Evolutionary conservation across 2,113 vertebrate genomes (phyloP), one percentile per base, ranked within the genome.

Genomic region (Nicator chloris): DNA sequence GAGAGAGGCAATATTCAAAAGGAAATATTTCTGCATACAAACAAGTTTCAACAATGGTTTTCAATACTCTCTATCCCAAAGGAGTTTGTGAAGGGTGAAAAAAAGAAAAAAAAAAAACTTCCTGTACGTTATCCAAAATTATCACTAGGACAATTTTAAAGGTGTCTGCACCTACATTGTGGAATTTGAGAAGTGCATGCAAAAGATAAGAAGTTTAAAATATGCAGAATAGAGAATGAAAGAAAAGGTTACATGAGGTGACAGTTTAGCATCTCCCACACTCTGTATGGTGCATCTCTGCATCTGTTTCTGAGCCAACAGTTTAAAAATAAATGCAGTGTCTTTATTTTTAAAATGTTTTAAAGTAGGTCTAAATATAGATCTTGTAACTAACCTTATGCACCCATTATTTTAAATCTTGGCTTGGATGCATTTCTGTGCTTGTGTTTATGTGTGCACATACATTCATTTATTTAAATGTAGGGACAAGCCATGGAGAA

Each of bases 291-390:
- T 63, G 44, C 66, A 66, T 70, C 47, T 69, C 88, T 56, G 40
- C 56, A 56, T 68, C 78, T 79, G 35, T 44, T 80, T 85, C 77
- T 86, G 76, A 96, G 53, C 47, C 82, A 90, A 57, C 6, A 50
- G 56, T 60, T 93, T 68, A 90, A 95, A 96, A 94, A 94, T 90
- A 93, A 77, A 80, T 75, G 51, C 60, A 56, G 10, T 20, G 23
- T 81, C 65, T 94, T 86, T 78, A 84, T 88, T 93, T 94, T 83
- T 28, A 11, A 65, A 70, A 69, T 68, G 11, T 50, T 96, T 92
- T 73, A 33, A 63, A 71, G 28, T 23, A 57, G 50, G 24, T 53
- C 49, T 81, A 90, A 93, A 82, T 76, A 79, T 75, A 90, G 72
- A 50, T 40, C 69, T 71, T 45, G 30, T 37, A 64, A 60, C n/a